Percentiles rank a stretch among this genome's conserved stretches.
These are phyloP conservation scores for Leptopilina myrica DNA, from an alignment of 2,888 invertebrate genomes.

Conservation along the genomic window DNA sequence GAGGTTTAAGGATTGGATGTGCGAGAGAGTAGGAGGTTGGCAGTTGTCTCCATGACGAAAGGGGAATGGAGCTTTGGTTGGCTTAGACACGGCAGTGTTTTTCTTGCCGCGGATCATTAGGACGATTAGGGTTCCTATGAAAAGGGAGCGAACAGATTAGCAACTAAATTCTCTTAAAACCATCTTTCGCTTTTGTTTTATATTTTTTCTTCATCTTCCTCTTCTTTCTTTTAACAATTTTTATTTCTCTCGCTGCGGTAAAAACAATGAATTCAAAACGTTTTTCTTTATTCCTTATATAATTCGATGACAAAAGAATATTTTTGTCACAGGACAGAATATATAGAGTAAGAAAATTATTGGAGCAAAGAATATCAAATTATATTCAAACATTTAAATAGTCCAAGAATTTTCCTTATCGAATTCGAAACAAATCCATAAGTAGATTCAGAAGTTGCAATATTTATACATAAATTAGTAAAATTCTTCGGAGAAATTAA, in stretches of 20 bases:
- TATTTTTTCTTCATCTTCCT: background rate
- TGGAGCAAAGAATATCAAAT: too few relatives aligned
- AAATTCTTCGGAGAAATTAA: too few relatives aligned
- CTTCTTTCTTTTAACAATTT: constrained; percentile 38
- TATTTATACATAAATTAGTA: too few relatives aligned
- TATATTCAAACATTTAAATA: too few relatives aligned
- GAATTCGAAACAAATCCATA: too few relatives aligned
- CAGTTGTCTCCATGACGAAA: constrained; percentile 60
- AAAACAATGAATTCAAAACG: background rate
- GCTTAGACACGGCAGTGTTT: constrained; percentile 73
- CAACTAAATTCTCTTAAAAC: constrained; percentile 41
- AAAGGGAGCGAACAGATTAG: constrained; percentile 74
- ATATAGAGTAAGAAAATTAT: too few relatives aligned
- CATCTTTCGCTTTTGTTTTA: constrained; percentile 30
- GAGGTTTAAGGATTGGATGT: constrained; percentile 54
- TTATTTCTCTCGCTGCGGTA: background rate
- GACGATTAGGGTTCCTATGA: constrained; percentile 73
- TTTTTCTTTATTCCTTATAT: too few relatives aligned
- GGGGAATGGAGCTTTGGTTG: constrained; percentile 70
- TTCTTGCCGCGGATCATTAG: constrained; percentile 76
- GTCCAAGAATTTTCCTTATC: too few relatives aligned
- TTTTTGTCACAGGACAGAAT: too few relatives aligned
- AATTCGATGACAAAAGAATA: too few relatives aligned
- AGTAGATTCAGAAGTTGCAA: too few relatives aligned
- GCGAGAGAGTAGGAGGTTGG: constrained; percentile 56